Conservation (phyloP, 2,797 vertebrate species). For the Nyctibius grandis region DNA sequence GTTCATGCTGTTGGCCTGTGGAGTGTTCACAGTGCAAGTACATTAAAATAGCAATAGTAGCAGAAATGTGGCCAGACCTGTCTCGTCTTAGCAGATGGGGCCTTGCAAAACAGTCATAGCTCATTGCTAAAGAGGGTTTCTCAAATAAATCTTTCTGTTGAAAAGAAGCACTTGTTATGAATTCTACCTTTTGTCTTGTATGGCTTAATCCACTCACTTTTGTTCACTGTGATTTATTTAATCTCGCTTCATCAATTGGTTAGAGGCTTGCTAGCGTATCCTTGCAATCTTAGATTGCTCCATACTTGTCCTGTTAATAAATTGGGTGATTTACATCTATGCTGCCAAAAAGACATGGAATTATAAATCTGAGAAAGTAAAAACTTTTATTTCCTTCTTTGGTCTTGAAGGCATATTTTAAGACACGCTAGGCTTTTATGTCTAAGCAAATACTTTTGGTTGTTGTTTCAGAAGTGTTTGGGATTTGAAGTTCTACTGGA, state of each 20-base stretch:
- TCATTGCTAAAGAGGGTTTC: conserved; percentile 4
- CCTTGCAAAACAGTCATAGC: conserved; percentile 11
- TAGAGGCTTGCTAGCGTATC: not conserved
- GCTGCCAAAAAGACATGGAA: not conserved
- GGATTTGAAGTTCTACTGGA: not conserved
- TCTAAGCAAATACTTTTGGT: not conserved
- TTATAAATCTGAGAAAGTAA: not conserved
- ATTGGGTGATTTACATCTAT: not conserved
- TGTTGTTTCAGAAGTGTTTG: not conserved
- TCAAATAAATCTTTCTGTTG: not conserved
- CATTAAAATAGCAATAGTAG: not conserved
- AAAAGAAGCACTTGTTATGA: not conserved
- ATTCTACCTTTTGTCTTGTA: not conserved
- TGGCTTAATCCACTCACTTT: not conserved
- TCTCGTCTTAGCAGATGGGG: not conserved
- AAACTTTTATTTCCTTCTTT: not conserved
- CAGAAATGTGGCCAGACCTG: conserved; percentile 47
- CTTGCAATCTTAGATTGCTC: not conserved
- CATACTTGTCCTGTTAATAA: not conserved
- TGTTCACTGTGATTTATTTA: not conserved
- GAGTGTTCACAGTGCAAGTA: not conserved
- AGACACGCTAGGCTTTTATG: not conserved
- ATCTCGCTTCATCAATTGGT: not conserved
- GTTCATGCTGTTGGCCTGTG: not conserved
- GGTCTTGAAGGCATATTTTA: not conserved